Evolutionary conservation across 2,797 vertebrate species (phyloP).

Genomic region (Spinibarbus caldwelli): DNA sequence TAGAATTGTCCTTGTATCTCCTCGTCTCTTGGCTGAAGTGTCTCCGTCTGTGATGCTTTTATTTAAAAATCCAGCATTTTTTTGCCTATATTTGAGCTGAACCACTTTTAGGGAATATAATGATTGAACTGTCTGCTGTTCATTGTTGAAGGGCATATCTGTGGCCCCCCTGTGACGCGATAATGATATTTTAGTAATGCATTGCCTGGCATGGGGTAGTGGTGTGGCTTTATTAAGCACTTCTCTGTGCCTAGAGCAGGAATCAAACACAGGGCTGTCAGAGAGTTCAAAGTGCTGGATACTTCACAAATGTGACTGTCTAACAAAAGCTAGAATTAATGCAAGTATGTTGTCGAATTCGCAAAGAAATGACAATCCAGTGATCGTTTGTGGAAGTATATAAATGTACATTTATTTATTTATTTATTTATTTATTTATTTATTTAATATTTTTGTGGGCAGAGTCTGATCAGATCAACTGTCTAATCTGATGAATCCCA

Average conservation of each 20-base stretch:
- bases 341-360: not conserved
- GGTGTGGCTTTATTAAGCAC: conserved; percentile 4
- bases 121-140: conserved; percentile 16
- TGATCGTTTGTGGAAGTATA: too few species aligned
- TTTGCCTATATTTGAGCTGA: not conserved
- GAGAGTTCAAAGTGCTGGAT: not conserved
- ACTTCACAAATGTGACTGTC: not conserved
- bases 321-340: not conserved
- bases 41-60: not conserved
- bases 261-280: conserved; percentile 18
- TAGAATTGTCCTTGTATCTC: not conserved
- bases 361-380: too few species aligned
- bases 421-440: too few species aligned
- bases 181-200: conserved; percentile 42
- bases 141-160: conserved; percentile 27
- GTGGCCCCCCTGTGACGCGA: not conserved
- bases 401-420: too few species aligned
- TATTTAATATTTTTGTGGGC: not conserved
- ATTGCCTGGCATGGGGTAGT: conserved; percentile 18
- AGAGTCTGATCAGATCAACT: not conserved
- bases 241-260: not conserved
- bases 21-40: not conserved
- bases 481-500: not conserved
- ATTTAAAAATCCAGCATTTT: not conserved
- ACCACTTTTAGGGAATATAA: not conserved